Evolutionary conservation across 37 sponge, comb jelly and placozoan genomes (phyloP).

Genomic region (Halichondria panicea): DNA sequence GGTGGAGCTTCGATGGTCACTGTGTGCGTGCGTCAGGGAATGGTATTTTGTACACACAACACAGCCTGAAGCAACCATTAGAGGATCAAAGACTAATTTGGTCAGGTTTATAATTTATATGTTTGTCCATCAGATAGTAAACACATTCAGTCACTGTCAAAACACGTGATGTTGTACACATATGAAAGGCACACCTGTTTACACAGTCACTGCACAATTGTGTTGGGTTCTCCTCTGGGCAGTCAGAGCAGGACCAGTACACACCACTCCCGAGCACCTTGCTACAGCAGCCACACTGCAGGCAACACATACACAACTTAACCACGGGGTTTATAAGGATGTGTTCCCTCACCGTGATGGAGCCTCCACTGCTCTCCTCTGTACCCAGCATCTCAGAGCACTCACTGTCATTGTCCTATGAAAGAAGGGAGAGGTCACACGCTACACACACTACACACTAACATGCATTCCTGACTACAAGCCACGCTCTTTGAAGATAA

Average conservation of each 20-base stretch:
- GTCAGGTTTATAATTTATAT: too few relatives aligned
- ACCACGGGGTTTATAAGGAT: too few relatives aligned
- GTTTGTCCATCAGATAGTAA: too few relatives aligned
- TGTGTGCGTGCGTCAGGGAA: background rate
- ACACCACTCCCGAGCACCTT: slow-evolving; percentile 2
- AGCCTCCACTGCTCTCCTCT: too few relatives aligned
- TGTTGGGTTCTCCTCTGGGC: slow-evolving; percentile 16
- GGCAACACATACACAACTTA: too few relatives aligned
- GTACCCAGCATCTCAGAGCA: background rate
- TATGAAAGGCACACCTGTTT: slow-evolving; percentile 41
- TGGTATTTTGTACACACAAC: background rate
- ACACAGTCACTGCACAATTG: slow-evolving; percentile 47
- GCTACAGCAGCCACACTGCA: slow-evolving; percentile 47
- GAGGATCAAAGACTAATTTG: too few relatives aligned
- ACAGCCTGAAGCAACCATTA: background rate
- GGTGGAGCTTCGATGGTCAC: slow-evolving; percentile 24
- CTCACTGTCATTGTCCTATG: slow-evolving; percentile 9
- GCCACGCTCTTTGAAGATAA: too few relatives aligned
- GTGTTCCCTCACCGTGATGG: too few relatives aligned
- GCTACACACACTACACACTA: too few relatives aligned
- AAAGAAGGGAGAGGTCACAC: background rate
- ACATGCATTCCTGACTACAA: too few relatives aligned
- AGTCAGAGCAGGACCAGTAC: slow-evolving; percentile 57
- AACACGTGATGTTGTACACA: too few relatives aligned
- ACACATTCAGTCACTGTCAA: too few relatives aligned